Conservation (phyloP, 2,888 invertebrate species). For the Chrysina gloriosa region DNA sequence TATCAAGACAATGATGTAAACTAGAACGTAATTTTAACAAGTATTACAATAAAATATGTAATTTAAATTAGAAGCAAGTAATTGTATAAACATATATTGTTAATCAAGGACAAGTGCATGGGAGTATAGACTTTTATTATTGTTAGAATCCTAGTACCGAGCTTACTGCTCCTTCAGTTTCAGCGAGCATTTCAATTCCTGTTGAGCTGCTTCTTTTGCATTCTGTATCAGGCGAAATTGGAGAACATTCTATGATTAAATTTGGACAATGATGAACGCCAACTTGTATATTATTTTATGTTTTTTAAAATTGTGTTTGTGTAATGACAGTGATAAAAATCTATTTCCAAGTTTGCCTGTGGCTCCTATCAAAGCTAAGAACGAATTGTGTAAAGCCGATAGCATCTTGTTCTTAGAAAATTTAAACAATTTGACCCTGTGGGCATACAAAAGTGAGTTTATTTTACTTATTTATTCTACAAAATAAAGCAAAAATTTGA, state of each 20-base stretch:
- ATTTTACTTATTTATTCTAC: too few species aligned
- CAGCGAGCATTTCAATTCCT: conserved; percentile 1
- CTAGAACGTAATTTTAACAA: neutral
- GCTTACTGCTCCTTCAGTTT: conserved; percentile 21
- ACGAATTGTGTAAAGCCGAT: conserved; percentile 53
- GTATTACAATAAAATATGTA: conserved; percentile 17
- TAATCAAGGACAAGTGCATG: conserved; percentile 15
- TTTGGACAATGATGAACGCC: neutral
- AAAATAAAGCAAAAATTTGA: too few species aligned
- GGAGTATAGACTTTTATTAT: neutral
- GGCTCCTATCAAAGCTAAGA: conserved; percentile 51
- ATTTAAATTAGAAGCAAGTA: conserved; percentile 10
- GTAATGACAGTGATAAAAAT: conserved; percentile 40
- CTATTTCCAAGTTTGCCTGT: conserved; percentile 55
- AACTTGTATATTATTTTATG: neutral
- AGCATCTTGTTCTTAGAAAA: conserved; percentile 53
- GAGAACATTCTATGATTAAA: neutral
- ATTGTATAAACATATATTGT: conserved; percentile 6
- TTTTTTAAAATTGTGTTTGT: neutral
- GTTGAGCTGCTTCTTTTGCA: neutral
- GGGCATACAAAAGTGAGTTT: conserved; percentile 70
- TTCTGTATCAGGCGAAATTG: neutral
- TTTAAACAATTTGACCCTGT: conserved; percentile 68
- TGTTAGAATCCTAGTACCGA: neutral
- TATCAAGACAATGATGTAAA: neutral